Conservation (phyloP, 2,113 vertebrate genomes). For the Jacana jacana region DNA sequence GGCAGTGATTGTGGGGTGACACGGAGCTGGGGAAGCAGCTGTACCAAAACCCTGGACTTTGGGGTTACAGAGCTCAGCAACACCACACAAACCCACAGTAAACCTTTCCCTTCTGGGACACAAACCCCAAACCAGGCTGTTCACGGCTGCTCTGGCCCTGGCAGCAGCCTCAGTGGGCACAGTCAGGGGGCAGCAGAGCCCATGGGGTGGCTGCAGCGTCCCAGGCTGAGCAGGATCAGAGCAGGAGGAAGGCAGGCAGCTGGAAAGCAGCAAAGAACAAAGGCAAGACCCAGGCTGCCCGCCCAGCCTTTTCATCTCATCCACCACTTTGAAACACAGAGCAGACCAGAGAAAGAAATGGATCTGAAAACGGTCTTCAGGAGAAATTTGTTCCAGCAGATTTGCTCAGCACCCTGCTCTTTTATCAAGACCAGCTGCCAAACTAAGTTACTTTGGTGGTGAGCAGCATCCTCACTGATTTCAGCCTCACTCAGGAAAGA, state of each 20-base stretch:
- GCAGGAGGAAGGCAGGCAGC: rapidly evolving
- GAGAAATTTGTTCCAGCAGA: not conserved
- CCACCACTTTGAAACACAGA: not conserved
- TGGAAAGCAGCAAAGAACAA: not conserved
- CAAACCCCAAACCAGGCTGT: not conserved
- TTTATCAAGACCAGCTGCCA: not conserved
- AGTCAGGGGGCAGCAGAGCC: not conserved
- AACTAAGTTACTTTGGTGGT: not conserved
- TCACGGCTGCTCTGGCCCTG: not conserved
- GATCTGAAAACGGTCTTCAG: not conserved
- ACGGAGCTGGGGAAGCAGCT: not conserved
- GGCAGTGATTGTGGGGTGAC: not conserved
- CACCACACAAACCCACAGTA: not conserved
- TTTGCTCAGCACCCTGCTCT: not conserved
- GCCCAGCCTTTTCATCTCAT: not conserved
- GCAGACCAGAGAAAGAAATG: not conserved
- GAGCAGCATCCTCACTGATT: not conserved
- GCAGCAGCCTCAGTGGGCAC: not conserved
- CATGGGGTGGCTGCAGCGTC: rapidly evolving
- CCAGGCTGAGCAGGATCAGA: not conserved
- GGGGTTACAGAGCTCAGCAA: not conserved
- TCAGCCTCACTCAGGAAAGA: not conserved
- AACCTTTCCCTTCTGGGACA: not conserved
- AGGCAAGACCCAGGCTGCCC: not conserved
- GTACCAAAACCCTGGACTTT: not conserved